Conservation (phyloP, 2,888 invertebrate species). For the Nomada ferruginata region DNA sequence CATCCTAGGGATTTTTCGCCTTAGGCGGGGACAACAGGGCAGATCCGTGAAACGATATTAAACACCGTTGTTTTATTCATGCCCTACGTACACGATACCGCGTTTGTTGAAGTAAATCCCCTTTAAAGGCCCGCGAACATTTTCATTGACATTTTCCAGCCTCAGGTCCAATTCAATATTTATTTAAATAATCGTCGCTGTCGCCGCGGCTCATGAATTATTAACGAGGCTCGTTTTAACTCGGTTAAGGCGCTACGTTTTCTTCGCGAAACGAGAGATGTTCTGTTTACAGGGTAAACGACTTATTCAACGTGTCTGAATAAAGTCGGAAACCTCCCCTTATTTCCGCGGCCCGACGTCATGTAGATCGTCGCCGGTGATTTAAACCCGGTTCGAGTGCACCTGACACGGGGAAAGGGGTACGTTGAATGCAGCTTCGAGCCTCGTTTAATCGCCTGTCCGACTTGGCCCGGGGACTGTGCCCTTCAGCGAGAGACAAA, state of each 20-base stretch:
- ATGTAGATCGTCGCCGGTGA: slow-evolving; percentile 36
- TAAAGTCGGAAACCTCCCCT: slow-evolving; percentile 31
- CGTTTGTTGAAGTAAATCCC: neutral
- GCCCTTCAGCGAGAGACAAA: neutral
- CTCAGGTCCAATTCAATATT: slow-evolving; percentile 9
- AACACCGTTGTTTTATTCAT: neutral
- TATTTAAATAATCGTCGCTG: slow-evolving; percentile 37
- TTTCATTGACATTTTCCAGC: slow-evolving; percentile 12
- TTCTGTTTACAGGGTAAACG: slow-evolving; percentile 48
- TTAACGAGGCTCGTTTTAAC: slow-evolving; percentile 36
- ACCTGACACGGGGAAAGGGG: neutral
- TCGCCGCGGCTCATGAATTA: slow-evolving; percentile 22
- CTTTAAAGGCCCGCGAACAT: neutral
- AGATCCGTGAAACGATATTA: neutral
- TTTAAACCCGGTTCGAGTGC: slow-evolving; percentile 48
- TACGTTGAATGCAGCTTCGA: slow-evolving; percentile 8
- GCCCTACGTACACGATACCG: too few relatives aligned
- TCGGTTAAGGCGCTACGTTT: slow-evolving; percentile 10
- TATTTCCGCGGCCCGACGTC: slow-evolving; percentile 29
- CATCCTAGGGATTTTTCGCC: neutral
- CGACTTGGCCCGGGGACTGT: too few relatives aligned
- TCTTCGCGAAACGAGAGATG: neutral
- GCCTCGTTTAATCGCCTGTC: slow-evolving; percentile 12
- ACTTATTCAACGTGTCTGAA: slow-evolving; percentile 44
- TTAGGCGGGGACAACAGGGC: neutral